These are phyloP conservation scores for Ormyrus pomaceus DNA, from an alignment of 2,888 invertebrate species.

Conservation along the genomic window DNA sequence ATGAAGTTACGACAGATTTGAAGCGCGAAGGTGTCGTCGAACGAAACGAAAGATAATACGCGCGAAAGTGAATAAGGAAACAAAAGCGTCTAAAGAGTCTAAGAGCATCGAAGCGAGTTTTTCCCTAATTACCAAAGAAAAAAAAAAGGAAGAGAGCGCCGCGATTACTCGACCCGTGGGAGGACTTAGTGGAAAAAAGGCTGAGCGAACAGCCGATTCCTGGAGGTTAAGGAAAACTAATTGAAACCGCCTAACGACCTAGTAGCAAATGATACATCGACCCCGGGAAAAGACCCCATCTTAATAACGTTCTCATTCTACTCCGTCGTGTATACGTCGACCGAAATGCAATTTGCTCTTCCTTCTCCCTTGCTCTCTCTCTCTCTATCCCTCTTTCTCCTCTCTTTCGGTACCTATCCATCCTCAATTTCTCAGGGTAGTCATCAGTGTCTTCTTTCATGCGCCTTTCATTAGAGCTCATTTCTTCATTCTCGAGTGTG, in stretches of 20 bases:
- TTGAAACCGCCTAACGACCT: constrained; percentile 75
- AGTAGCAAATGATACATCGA: constrained; percentile 75
- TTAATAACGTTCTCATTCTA: constrained; percentile 69
- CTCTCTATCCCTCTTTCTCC: neutral
- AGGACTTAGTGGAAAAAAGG: neutral
- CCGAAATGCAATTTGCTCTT: constrained; percentile 18
- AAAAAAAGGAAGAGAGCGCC: constrained; percentile 62
- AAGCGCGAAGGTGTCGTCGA: no score
- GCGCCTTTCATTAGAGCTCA: no score
- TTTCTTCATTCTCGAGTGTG: no score
- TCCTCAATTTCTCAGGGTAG: neutral
- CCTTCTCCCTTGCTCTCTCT: neutral
- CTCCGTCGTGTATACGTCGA: constrained; percentile 47
- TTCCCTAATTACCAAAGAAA: constrained; percentile 72
- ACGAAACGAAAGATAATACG: no score
- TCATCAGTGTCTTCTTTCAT: no score
- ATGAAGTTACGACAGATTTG: no score
- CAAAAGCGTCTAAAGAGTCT: neutral
- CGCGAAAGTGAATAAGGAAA: no score
- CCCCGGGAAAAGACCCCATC: constrained; percentile 68
- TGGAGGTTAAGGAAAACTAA: constrained; percentile 72
- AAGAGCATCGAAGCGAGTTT: constrained; percentile 16
- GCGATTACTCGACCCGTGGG: constrained; percentile 57
- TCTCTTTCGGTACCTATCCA: neutral
- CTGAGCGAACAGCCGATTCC: constrained; percentile 40